Base-by-base conservation (phyloP, 2,888 invertebrate genomes). In the Lycia hirtaria region DNA sequence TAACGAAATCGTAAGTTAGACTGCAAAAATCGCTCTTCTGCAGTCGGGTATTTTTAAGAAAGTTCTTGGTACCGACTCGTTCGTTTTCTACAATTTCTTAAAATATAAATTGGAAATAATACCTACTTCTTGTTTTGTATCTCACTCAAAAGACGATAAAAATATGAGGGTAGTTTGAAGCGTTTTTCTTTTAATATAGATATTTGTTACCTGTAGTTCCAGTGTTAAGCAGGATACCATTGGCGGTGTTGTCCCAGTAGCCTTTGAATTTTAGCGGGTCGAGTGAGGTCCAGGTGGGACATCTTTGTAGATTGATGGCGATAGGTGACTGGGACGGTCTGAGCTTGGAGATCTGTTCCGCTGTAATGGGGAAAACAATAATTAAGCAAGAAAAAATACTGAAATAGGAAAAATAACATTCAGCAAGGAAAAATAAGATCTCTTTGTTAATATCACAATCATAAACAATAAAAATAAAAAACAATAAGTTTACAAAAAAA, bases 281-380 rank as follows among this genome's bases (percentile, higher is more conserved):
- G 14, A 95, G 83, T 0, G 91, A 87, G 0, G 87, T 78, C 90
- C 89, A 92, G 0, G 85, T 87, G 0, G 90, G 91, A 52, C 91
- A 92, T 1, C 87, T 79, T 32, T 80, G 85, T 2, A 91, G 64
- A 0, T 86, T 85, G 15, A 92, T 91, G 32, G 95, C 93, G 47
- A 95, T 94, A 0, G 95, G 95, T 0, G 95, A 95, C 75, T 95
- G 95, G 2, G 92, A 91, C 0, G 91, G 75, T 33, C 91, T 76
- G 7, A 92, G 71, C 33, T 84, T 84, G 2, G 92, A 91, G 57
- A 92, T 91, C 52, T 91, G 88, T 69, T 88, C 90, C 38, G 92
- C 92, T 92, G 77, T 1, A 70, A 71, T 58, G 6, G 28, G 14
- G 10, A 10, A 30, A 44, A 28, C 0, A 0, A 26, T 3, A 37